Evolutionary conservation across 2,797 vertebrate species (phyloP).

Genomic region (Myripristis murdjan): DNA sequence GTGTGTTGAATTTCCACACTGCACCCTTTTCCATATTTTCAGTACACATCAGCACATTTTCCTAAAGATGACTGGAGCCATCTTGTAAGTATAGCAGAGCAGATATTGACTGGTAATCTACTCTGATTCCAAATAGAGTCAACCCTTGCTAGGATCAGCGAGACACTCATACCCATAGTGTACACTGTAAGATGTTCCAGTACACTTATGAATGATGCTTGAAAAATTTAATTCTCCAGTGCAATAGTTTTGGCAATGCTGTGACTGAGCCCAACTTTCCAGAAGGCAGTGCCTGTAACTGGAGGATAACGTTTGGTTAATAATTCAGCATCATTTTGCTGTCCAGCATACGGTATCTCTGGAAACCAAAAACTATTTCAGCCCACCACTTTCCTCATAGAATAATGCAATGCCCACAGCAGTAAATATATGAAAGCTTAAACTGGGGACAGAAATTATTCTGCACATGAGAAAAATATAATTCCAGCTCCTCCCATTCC

Average conservation of each 20-base stretch:
- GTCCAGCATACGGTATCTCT: neutral
- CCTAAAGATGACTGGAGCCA: conserved; percentile 1
- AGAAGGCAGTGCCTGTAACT: neutral
- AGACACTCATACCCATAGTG: neutral
- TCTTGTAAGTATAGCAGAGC: neutral
- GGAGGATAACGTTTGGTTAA: conserved; percentile 20
- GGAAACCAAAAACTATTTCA: neutral
- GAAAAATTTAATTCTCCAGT: conserved; percentile 9
- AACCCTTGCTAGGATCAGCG: conserved; percentile 2
- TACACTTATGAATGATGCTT: neutral
- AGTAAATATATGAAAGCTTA: neutral
- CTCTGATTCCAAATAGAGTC: neutral
- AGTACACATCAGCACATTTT: neutral
- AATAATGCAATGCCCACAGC: conserved; percentile 6
- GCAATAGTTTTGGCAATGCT: conserved; percentile 1
- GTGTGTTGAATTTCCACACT: neutral
- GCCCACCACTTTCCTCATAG: conserved; percentile 1
- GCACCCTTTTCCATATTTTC: neutral
- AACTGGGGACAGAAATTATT: neutral
- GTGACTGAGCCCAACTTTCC: conserved; percentile 12
- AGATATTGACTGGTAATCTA: neutral
- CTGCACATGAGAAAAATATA: neutral
- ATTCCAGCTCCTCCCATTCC: neutral
- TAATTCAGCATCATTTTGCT: conserved; percentile 39
- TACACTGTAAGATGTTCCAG: neutral